A percentile compares a stretch with the other conserved stretches of the same genome.
These are phyloP conservation scores for Lichenostomus cassidix DNA, from an alignment of 2,113 vertebrate genomes.

Conservation along the genomic window DNA sequence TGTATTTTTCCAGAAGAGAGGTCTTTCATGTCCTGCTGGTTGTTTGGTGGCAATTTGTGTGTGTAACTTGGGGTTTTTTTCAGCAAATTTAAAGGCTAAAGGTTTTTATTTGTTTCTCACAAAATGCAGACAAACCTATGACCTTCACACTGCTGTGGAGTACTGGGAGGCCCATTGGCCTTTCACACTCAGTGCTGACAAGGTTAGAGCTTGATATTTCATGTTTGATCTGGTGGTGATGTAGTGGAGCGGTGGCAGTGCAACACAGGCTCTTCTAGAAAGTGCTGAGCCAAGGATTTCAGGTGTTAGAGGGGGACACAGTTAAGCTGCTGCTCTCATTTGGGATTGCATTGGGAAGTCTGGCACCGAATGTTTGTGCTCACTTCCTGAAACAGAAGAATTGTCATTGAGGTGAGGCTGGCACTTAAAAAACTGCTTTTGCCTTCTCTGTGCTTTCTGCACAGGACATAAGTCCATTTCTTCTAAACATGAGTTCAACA, in stretches of 20 bases:
- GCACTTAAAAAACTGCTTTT: not conserved
- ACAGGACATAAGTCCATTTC: not conserved
- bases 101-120: not conserved
- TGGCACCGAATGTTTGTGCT: not conserved
- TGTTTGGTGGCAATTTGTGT: not conserved
- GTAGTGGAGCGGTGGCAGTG: not conserved
- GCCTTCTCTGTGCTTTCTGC: not conserved
- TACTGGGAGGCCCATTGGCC: not conserved
- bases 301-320: not conserved
- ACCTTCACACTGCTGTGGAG: not conserved
- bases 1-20: not conserved
- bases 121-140: not conserved
- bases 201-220: not conserved
- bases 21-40: not conserved
- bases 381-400: not conserved
- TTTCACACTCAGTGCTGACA: not conserved
- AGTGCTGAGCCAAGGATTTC: not conserved
- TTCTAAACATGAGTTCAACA: not conserved
- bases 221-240: not conserved
- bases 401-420: not conserved
- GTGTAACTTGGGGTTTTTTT: not conserved
- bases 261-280: not conserved
- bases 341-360: not conserved
- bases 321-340: not conserved
- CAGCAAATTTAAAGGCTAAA: not conserved